Base-by-base conservation (phyloP, 1,140 invertebrate species). In the Parasteatoda tepidariorum region DNA sequence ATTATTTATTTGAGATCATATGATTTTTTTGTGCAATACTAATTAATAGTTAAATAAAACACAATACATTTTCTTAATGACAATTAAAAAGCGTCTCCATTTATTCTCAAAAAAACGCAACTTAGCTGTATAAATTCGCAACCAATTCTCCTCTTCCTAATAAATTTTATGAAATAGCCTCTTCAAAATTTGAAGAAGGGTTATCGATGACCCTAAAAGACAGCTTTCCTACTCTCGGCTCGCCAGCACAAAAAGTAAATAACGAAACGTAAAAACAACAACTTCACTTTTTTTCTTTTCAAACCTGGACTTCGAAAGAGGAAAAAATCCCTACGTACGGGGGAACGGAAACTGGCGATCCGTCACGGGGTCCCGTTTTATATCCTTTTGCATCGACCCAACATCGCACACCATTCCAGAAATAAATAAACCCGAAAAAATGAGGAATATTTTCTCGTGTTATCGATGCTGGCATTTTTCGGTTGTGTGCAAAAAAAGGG, bases 371-470 rank as follows among this genome's bases (percentile, higher is more conserved):
- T 2, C 38, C 38, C 38, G 38, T 59, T 59, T 59, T 59, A 59
- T 59, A 59, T 59, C 57, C 57, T 26, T 24, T 9, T 59, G 57
- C 57, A 59, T 59, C 57, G 57, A 59, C 57, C 57, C 57, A 7
- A 59, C 24, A 26, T 22, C 24, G 57, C n/a, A 22, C n/a, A n/a
- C 18, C n/a, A 11, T 59, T 24, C 24, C 18, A 59, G 3, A 59
- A 22, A 26, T 22, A 59, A 59, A 59, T 59, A 59, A 59, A 59
- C 57, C 38, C 38, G 38, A 59, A 59, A 59, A 59, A 59, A 59
- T 59, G 57, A 59, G 57, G 24, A 59, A 59, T 59, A 59, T 59
- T 59, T 59, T 22, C 57, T 22, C 57, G 57, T 26, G 57, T 59
- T 59, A 59, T 59, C 57, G 57, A 59, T n/a, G 57, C 57, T 22